Percentiles rank a stretch among this genome's conserved stretches.
phyloP scores from a whole-genome alignment of 2,888 invertebrate genomes.

The Apotomis turbidana region DNA sequence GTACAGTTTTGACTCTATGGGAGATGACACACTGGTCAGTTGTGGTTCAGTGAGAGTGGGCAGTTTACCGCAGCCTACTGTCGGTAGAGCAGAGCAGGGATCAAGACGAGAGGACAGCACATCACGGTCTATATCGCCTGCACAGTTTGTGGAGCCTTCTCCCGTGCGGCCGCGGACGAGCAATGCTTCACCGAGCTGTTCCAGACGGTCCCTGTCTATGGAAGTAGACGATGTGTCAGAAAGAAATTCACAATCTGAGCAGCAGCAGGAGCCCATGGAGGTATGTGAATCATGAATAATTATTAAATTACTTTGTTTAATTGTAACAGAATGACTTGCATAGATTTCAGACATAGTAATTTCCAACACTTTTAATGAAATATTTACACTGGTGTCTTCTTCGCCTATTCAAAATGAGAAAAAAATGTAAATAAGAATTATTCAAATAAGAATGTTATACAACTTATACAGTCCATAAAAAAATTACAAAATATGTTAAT shows the following conservation, averaged over 20 bases:
- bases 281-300: slow-evolving; percentile 52
- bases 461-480: background rate
- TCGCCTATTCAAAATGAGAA: slow-evolving; percentile 1
- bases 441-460: slow-evolving; percentile 20
- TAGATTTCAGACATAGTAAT: background rate
- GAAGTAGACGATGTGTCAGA: slow-evolving; percentile 79
- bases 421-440: slow-evolving; percentile 18
- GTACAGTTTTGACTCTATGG: slow-evolving; percentile 80
- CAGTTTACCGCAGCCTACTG: slow-evolving; percentile 70
- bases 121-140: slow-evolving; percentile 75
- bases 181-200: slow-evolving; percentile 77
- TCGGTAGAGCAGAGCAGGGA: slow-evolving; percentile 67
- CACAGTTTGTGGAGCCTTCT: slow-evolving; percentile 78
- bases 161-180: slow-evolving; percentile 68
- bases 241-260: slow-evolving; percentile 74
- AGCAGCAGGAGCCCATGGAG: slow-evolving; percentile 77
- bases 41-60: slow-evolving; percentile 76
- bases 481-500: too few relatives aligned
- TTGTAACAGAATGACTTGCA: slow-evolving; percentile 10
- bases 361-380: background rate
- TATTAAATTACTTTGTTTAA: background rate
- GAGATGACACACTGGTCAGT: slow-evolving; percentile 74
- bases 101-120: slow-evolving; percentile 74
- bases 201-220: slow-evolving; percentile 77
- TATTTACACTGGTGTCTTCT: background rate